Base-by-base conservation (phyloP, 2,888 invertebrate genomes). In the Oscheius onirici region DNA sequence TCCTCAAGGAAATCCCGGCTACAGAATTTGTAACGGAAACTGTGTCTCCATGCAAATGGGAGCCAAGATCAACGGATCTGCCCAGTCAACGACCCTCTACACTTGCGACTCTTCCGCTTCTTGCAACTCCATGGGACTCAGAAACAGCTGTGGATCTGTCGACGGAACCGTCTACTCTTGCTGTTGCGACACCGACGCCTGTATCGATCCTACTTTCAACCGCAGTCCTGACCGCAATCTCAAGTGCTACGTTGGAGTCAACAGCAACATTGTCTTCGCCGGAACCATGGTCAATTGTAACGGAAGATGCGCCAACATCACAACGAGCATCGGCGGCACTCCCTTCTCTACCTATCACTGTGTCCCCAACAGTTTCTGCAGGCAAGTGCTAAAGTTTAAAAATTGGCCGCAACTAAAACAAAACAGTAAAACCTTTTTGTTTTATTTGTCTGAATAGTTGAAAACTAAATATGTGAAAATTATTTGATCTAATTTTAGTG, bases 161-260 rank as follows among this genome's bases (percentile, higher is more conserved):
- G 77, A 77, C 66, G 66, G 67, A 58, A 52, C 74, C 13, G 52
- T 80, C 52, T 68, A 60, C 26, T 73, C 73, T 57, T 80, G 80
- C 71, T 78, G 80, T 66, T 80, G 80, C 57, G 78, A 80, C 69
- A 71, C 74, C 13, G 75, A 80, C 52, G 76, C 73, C 41, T 80
- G 80, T 49, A 78, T 80, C 54, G 78, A 80, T 60, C 79, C 79
- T 41, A 76, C 70, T 41, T 66, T 72, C 73, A 73, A 76, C 71
- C 75, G 77, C 34, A 40, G 46, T n/a, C 71, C 71, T 24, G 71
- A 49, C 46, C 22, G 34, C n/a, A 13, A 44, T 11, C 63, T 72
- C n/a, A 61, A 13, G 13, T 72, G 72, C 57, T 72, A 51, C 46
- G 72, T 69, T 40, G 72, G 72, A 57, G 46, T 71, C 2, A 20